Evolutionary conservation across 2,797 vertebrate genomes (phyloP), one percentile per base, ranked within the genome.

Genomic region (Mareca strepera): DNA sequence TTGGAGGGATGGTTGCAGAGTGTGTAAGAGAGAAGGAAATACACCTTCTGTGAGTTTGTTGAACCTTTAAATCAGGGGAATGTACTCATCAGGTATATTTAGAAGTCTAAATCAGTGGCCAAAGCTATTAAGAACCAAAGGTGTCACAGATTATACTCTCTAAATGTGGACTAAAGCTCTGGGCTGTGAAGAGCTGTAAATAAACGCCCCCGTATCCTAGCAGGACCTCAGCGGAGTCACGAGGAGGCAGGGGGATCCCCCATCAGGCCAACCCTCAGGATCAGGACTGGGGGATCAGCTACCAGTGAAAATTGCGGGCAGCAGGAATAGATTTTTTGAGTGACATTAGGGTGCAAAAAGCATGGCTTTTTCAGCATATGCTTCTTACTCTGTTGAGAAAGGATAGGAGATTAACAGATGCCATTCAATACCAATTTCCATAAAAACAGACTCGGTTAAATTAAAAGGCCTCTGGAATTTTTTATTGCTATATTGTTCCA

Each of bases 371-470:
- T 53, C 41, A 90, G 28, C 67, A 39, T 35, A 53, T 64, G 33
- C 66, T 88, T 93, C 93, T 89, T 83, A 70, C 25, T 81, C 53
- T 72, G 9, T 70, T 43, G 44, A 60, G 64, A 82, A 82, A 88
- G 17, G 39, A 70, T 17, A 66, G n/a, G 46, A 66, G 82, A 83
- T 89, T 69, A 95, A 93, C 77, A 83, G 81, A 91, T 3, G 13
- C n/a, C 78, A 48, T 84, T 96, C 82, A 67, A 79, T 72, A 86
- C 4, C 44, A 64, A 52, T 84, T 94, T 85, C 72, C 62, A 79
- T 90, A 73, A 93, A 92, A 48, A 66, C 63, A 88, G 81, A 52
- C 63, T 89, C 73, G 14, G 64, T 93, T 82, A 94, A 90, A 95
- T 90, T 73, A 89, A 94, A 92, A 82, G 73, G 52, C 64, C n/a